Evolutionary conservation across 2,113 vertebrate genomes (phyloP).

Genomic region (Mustela nigripes): DNA sequence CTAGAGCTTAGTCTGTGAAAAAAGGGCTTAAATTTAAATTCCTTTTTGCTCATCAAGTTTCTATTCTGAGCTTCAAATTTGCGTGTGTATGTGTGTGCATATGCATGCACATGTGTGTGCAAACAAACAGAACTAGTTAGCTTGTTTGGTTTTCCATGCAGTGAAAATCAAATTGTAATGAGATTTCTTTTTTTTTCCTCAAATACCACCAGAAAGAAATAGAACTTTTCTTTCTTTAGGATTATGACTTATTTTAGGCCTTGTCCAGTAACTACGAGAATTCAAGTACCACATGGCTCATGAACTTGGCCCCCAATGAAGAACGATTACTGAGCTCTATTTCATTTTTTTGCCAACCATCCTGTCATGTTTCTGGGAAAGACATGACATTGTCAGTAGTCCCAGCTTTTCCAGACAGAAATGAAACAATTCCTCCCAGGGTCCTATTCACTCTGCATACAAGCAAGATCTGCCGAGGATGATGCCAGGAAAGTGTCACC

Average conservation of each 20-base stretch:
- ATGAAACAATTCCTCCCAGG: conserved; percentile 52
- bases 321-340: neutral
- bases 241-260: conserved; percentile 67
- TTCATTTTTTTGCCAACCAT: conserved; percentile 60
- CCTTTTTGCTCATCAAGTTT: neutral
- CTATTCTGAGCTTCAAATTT: neutral
- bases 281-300: conserved; percentile 58
- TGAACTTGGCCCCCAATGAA: conserved; percentile 19
- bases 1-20: neutral
- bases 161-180: neutral
- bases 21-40: neutral
- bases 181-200: conserved; percentile 55
- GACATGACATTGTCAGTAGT: conserved; percentile 57
- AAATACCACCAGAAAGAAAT: conserved; percentile 20
- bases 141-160: neutral
- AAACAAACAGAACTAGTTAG: neutral
- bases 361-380: conserved; percentile 48
- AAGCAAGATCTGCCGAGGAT: neutral
- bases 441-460: conserved; percentile 44
- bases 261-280: conserved; percentile 62
- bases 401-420: conserved; percentile 64
- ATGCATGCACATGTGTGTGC: too few relatives aligned
- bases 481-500: conserved; percentile 56
- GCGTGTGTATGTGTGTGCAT: neutral
- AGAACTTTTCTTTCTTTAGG: conserved; percentile 32